Base-by-base conservation (phyloP, 2,888 invertebrate species). In the Tricholauxania praeusta region DNA sequence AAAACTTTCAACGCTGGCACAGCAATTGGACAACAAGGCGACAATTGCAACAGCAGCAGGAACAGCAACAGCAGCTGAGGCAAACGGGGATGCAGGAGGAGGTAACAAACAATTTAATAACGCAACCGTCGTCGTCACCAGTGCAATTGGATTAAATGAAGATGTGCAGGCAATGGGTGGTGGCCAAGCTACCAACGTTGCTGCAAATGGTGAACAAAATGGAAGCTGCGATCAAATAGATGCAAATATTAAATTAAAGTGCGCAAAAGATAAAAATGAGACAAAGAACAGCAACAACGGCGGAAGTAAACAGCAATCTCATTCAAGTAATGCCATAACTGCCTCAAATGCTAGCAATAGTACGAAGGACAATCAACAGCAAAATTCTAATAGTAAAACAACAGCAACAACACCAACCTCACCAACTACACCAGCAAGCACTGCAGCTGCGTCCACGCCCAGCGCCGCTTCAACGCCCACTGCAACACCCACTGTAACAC, bases 11-110 rank as follows among this genome's bases (percentile, higher is more conserved):
- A 76, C 78, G 55, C 78, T 83, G 74, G 80, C 83, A 10, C 82
- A 84, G 60, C 82, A 81, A 64, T 75, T 81, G 71, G 84, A 84
- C 70, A 83, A 81, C 71, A 82, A 81, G 70, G 78, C 80, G 65
- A 78, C 79, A 68, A 14, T 77, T 74, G 57, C 72, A 73, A 19
- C 73, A 64, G n/a, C 65, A 67, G 15, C 32, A 19, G 65, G 19
- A n/a, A 62, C 72, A 4, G 2, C 62, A 74, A 14, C 71, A 68
- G 67, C 68, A 12, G 75, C 14, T 14, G 49, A 19, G 12, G 59
- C 55, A 17, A 59, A 55, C 22, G 49, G 17, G 10, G 39, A 39
- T 10, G 39, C 10, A 39, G 39, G 39, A 19, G 39, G 39, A 39
- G 39, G 10, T 10, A 10, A 10, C 39, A 39, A 39, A 39, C 39